Percentiles rank a stretch among this genome's conserved stretches.
phyloP scores from a whole-genome alignment of 2,888 invertebrate species.

The Thymelicus sylvestris region DNA sequence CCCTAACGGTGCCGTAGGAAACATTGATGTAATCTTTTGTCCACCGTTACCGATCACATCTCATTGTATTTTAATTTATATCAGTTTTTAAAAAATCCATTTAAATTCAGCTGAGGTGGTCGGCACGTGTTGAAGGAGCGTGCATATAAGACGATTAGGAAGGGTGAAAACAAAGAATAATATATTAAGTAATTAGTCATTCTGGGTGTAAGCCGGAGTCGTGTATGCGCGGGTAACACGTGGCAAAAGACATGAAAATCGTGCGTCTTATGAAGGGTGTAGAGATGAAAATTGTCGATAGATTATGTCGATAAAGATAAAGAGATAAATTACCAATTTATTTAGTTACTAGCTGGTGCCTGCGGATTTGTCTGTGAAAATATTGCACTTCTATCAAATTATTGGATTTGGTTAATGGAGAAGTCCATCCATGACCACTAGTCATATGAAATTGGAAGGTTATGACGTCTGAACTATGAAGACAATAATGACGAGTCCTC shows the following conservation, averaged over 20 bases:
- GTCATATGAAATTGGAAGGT: too few relatives aligned
- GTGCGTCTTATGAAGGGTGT: conserved; percentile 66
- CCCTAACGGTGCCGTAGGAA: conserved; percentile 50
- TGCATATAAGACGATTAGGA: conserved; percentile 75
- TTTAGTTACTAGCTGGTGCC: too few relatives aligned
- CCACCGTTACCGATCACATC: conserved; percentile 57
- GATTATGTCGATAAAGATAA: conserved; percentile 29
- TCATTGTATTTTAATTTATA: conserved; percentile 64
- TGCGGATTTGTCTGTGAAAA: too few relatives aligned
- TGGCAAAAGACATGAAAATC: conserved; percentile 81
- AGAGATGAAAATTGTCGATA: conserved; percentile 49
- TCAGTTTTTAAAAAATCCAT: conserved; percentile 58
- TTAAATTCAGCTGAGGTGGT: conserved; percentile 65
- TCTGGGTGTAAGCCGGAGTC: conserved; percentile 73
- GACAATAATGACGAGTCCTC: too few relatives aligned
- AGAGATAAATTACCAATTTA: too few relatives aligned
- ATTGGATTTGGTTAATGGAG: too few relatives aligned
- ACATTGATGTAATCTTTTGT: conserved; percentile 53
- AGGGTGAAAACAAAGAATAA: conserved; percentile 76
- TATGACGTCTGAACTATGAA: too few relatives aligned
- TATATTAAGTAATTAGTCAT: conserved; percentile 75
- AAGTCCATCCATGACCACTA: too few relatives aligned
- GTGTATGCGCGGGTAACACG: conserved; percentile 78
- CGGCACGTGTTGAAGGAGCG: conserved; percentile 73
- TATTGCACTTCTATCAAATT: too few relatives aligned